Base-by-base conservation (phyloP, 2,113 vertebrate species). In the Tapirus terrestris region DNA sequence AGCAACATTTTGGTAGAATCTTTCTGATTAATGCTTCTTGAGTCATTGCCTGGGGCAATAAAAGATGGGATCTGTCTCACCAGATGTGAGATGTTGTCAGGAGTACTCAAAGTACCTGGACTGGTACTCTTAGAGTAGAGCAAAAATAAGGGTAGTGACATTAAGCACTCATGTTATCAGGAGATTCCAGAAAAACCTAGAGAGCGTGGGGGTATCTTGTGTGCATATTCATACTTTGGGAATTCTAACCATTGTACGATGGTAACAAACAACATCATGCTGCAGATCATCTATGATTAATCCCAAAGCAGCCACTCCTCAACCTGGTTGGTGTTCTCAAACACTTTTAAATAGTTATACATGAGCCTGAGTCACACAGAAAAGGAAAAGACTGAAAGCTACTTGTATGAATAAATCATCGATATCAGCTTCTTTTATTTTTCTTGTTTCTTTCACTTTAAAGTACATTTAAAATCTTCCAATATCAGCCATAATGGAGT, bases 11-110 rank as follows among this genome's bases (percentile, higher is more conserved):
- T 36, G 56, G 12, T 63, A 56, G 12, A 81, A 68, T 53, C 86
- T 56, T 67, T 91, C 51, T 92, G 43, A 45, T 58, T 72, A 81
- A 43, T 92, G 61, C 29, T 91, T 93, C n/a, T 91, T 94, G 88
- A 68, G 48, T 63, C 43, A 63, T 53, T 91, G 39, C 63, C 58
- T 93, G 10, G 45, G 6, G 5, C 12, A 82, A 76, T 63, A 14
- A 60, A 83, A 36, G 17, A 94, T 53, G 51, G 51, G 51, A 16
- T 53, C 51, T 53, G 51, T 13, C 51, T 53, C 51, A 13, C 51
- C 14, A 53, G 51, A 13, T 53, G 56, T 86, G n/a, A 27, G 51
- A 91, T 39, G 5, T 48, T 87, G 17, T 36, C 31, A 53, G 31
- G 63, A 23, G 72, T 67, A 77, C 13, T 91, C 33, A 83, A 85